phyloP scores from a whole-genome alignment of 2,113 vertebrate genomes.

The Erinaceus europaeus region DNA sequence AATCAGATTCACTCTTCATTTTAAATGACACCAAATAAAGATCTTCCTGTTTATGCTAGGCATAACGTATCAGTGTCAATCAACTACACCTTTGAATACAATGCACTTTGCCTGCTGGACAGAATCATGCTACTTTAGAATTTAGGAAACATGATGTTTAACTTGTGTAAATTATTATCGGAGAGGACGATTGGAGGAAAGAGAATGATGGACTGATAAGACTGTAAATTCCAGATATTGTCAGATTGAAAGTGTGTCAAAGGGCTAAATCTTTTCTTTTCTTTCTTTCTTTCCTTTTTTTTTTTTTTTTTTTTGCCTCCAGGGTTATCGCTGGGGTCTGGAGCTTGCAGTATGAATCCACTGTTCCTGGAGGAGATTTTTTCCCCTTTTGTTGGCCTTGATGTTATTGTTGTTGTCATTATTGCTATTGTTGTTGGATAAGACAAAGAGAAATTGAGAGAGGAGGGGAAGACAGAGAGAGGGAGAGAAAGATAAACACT shows the following conservation, averaged over 20 bases:
- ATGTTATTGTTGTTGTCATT: not conserved
- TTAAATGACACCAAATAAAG: slow-evolving; percentile 15
- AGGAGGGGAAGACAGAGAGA: no score
- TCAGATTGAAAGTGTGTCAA: slow-evolving; percentile 1
- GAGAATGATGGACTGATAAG: not conserved
- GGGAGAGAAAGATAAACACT: no score
- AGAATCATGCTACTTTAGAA: slow-evolving; percentile 1
- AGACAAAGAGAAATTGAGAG: no score
- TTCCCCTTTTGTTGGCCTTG: no score
- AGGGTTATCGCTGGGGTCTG: not conserved
- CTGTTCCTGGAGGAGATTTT: not conserved
- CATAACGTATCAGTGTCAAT: not conserved
- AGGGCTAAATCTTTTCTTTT: no score
- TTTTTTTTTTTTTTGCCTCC: no score
- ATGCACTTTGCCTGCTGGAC: not conserved
- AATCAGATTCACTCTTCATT: slow-evolving; percentile 3
- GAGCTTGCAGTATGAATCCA: not conserved
- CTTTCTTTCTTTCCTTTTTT: no score
- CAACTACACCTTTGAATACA: not conserved
- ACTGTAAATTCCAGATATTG: not conserved
- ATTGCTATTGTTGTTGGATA: no score
- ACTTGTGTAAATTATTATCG: not conserved
- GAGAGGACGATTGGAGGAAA: not conserved
- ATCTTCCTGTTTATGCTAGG: not conserved
- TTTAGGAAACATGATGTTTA: not conserved